Percentiles rank a stretch among this genome's conserved stretches.
Evolutionary conservation across 1,140 invertebrate genomes (phyloP).

Genomic region (Thrips palmi): DNA sequence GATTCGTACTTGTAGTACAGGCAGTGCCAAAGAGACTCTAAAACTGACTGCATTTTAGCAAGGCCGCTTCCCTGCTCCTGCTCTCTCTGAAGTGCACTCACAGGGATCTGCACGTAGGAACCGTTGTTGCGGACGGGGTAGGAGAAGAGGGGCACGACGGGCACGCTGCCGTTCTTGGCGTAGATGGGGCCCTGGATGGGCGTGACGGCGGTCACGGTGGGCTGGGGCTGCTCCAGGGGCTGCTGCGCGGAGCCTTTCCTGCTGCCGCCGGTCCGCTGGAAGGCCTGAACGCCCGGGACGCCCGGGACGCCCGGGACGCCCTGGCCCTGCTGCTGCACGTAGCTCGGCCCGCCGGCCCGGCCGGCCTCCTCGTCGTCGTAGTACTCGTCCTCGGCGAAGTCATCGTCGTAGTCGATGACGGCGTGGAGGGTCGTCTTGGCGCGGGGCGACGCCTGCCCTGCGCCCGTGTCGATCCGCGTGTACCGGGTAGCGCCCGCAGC

Average conservation of each 20-base stretch:
- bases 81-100: no score
- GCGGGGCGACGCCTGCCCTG: conserved; percentile 21
- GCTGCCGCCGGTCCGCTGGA: conserved; percentile 31
- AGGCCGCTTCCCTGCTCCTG: no score
- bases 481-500: conserved; percentile 21
- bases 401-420: conserved; percentile 43
- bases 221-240: conserved; percentile 16
- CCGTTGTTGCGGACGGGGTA: conserved; percentile 67
- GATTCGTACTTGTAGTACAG: no score
- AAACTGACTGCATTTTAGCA: no score
- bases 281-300: no score
- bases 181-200: conserved; percentile 65
- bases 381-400: conserved; percentile 20
- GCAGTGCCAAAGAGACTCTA: no score
- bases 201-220: conserved; percentile 48
- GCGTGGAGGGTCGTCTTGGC: conserved; percentile 47
- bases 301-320: no score
- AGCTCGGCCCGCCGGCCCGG: no score
- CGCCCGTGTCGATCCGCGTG: conserved; percentile 23
- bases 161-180: conserved; percentile 56
- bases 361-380: conserved; percentile 27
- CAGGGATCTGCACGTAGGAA: conserved; percentile 67
- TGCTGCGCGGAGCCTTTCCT: conserved; percentile 19
- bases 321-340: no score
- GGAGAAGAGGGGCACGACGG: conserved; percentile 68